A percentile compares a stretch with the other conserved stretches of the same genome.
Conservation (phyloP, 2,888 invertebrate species). For the Gandaritis pyraliata region DNA sequence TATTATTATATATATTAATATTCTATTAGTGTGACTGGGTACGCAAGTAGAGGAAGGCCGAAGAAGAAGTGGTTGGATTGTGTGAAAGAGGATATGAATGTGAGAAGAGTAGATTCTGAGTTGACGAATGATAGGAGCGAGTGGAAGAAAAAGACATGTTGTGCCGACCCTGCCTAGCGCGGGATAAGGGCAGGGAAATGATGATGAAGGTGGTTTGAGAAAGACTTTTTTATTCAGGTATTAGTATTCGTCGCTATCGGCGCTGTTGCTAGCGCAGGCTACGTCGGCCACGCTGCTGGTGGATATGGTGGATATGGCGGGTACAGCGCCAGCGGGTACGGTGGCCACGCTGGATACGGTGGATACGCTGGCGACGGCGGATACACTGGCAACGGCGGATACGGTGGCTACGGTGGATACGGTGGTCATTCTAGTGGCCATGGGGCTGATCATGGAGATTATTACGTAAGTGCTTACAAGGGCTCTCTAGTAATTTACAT, state of each 20-base stretch:
- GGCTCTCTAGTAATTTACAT: no score
- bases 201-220: no score
- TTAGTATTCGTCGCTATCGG: slow-evolving; percentile 60
- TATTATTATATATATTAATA: no score
- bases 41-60: no score
- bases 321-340: slow-evolving; percentile 24
- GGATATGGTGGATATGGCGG: slow-evolving; percentile 29
- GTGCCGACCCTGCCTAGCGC: no score
- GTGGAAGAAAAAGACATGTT: no score
- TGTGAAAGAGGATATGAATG: no score
- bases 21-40: no score
- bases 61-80: no score
- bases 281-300: slow-evolving; percentile 2
- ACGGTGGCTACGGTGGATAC: slow-evolving; percentile 44
- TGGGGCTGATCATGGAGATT: slow-evolving; percentile 62
- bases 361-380: slow-evolving; percentile 38
- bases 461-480: slow-evolving; percentile 61
- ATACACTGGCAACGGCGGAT: slow-evolving; percentile 43
- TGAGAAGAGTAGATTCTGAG: no score
- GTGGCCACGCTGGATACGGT: slow-evolving; percentile 43
- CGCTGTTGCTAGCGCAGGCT: slow-evolving; percentile 47
- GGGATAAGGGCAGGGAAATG: no score
- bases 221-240: slow-evolving; percentile 58
- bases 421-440: slow-evolving; percentile 49
- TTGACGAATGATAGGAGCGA: no score